Base-by-base conservation (phyloP, 2,797 vertebrate genomes). In the Ceryle rudis region DNA sequence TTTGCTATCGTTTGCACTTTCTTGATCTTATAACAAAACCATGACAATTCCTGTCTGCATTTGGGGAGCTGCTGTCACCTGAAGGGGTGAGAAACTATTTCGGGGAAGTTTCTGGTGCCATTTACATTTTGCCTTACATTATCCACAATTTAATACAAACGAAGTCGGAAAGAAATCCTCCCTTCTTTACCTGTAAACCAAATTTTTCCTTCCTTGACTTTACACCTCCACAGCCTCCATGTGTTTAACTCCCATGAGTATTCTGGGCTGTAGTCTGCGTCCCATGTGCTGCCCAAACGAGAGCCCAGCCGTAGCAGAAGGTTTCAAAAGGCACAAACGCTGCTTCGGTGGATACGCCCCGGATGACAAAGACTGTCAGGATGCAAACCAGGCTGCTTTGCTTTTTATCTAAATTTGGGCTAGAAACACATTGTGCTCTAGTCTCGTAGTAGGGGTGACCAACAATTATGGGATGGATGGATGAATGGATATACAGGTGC, bases 281-380 rank as follows among this genome's bases (percentile, higher is more conserved):
- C 83, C 80, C 65, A 1, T 10, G 70, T 35, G 70, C 54, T 4
- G 2, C 13, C 44, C 23, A 42, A 89, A 83, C 1, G 8, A 41
- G 58, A 85, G 35, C 41, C 41, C 62, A 67, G 54, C 33, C 39
- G 52, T 4, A 67, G 72, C 47, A 90, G 58, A 54, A 55, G 47
- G 71, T 52, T 92, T 62, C 72, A 33, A 33, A 67, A 77, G 80
- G 73, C 71, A 77, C 23, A 49, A 65, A 44, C 1, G 1, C 71
- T 47, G 47, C 3, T 61, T 47, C 0, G 2, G 10, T 37, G 78
- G 41, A 19, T 70, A 35, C 0, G 2, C 37, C 74, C 42, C 23
- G 42, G 57, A 35, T 51, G 81, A 29, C 37, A 79, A 39, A 65
- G 46, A n/a, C 46, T 80, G 78, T n/a, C 74, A 74, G 72, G 81